These are phyloP conservation scores for Acipenser ruthenus DNA, from an alignment of 2,797 vertebrate species.

Conservation along the genomic window DNA sequence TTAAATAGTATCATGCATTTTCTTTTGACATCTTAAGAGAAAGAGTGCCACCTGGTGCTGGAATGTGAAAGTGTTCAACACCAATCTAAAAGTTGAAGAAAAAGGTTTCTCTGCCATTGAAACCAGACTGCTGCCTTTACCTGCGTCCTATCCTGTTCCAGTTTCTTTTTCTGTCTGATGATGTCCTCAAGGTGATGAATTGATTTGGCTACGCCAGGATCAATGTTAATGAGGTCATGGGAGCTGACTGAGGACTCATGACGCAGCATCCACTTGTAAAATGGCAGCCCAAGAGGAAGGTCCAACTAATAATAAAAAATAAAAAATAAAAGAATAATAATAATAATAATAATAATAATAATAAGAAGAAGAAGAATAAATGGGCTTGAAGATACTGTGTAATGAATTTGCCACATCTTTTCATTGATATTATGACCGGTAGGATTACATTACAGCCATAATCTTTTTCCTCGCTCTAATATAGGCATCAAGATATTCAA, in stretches of 20 bases:
- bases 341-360: conserved; percentile 26
- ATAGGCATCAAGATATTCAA: too few species aligned
- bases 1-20: too few species aligned
- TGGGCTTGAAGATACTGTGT: too few species aligned
- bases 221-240: conserved; percentile 90
- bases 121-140: conserved; percentile 43
- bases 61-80: not conserved
- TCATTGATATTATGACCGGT: too few species aligned
- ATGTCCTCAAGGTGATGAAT: conserved; percentile 96
- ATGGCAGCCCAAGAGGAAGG: conserved; percentile 90
- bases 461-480: too few species aligned
- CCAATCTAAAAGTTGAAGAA: not conserved
- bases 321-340: not conserved
- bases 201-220: conserved; percentile 91
- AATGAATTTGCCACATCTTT: too few species aligned
- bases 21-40: not conserved
- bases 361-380: not conserved
- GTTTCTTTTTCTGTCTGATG: conserved; percentile 92
- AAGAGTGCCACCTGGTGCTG: not conserved
- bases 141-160: conserved; percentile 93
- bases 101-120: not conserved
- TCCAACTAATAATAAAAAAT: conserved; percentile 72
- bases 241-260: conserved; percentile 87
- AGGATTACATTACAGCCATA: too few species aligned
- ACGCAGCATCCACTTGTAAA: conserved; percentile 98